phyloP scores from a whole-genome alignment of 2,797 vertebrate species.

The Schizopygopsis malacanthus region DNA sequence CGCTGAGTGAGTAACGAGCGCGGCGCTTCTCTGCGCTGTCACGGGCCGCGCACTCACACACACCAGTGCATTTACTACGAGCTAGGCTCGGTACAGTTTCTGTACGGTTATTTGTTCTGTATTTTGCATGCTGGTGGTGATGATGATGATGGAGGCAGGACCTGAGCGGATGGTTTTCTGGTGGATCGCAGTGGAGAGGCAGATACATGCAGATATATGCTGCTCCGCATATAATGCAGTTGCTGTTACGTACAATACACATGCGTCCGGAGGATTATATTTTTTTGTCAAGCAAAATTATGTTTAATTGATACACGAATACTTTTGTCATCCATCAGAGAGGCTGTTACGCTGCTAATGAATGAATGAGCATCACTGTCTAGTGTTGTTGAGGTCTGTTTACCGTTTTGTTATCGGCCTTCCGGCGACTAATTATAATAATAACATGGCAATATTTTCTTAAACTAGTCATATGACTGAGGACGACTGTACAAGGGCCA shows the following conservation, averaged over 20 bases:
- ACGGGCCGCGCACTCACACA: constrained; percentile 19
- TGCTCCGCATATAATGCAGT: not conserved
- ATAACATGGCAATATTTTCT: not conserved
- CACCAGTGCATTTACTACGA: not conserved
- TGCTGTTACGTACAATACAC: not conserved
- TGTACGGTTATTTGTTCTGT: not conserved
- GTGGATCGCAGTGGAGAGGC: not conserved
- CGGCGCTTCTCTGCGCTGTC: constrained; percentile 39
- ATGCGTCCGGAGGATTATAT: not conserved
- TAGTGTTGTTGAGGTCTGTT: not conserved
- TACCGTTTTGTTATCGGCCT: constrained; percentile 8
- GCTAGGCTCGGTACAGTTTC: not conserved
- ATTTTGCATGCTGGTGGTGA: not conserved
- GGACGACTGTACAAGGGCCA: not conserved
- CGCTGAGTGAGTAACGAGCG: constrained; percentile 82
- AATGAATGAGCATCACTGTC: constrained; percentile 4
- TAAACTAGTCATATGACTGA: not conserved
- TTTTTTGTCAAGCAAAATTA: not conserved
- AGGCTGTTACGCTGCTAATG: not conserved
- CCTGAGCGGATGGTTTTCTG: not conserved
- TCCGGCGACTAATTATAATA: not conserved
- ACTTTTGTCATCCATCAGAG: not conserved
- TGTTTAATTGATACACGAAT: not conserved
- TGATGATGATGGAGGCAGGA: not conserved
- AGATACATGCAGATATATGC: not conserved